Evolutionary conservation across 2,797 vertebrate species (phyloP), one percentile per base, ranked within the genome.

Genomic region (Spizella passerina): DNA sequence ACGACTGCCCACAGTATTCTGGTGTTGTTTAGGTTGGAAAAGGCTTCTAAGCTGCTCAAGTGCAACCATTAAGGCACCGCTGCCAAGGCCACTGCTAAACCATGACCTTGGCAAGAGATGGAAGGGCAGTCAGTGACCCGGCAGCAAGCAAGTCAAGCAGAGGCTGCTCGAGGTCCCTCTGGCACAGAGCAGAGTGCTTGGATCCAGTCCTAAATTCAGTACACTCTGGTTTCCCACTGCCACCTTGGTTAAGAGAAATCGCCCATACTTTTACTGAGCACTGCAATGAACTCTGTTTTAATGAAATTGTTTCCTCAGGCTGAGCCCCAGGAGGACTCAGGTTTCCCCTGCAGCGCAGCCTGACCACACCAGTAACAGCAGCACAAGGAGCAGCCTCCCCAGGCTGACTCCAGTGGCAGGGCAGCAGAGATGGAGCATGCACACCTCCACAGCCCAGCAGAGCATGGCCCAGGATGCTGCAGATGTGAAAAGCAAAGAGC

Each of bases 1-100:
- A 3, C 0, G 19, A 24, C 49, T 12, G 22, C 39, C 21, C 56
- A 15, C 0, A 11, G 24, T 7, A 21, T 30, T 10, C 17, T 44
- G 56, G 11, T 5, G 3, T 8, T n/a, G 16, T 4, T 76, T 9
- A 12, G 29, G 18, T 7, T 34, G 44, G 50, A 70, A 64, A 57
- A 46, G 32, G 38, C 21, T 27, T 60, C 53, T 10, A 4, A 60
- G 17, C 71, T 50, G n/a, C 63, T 70, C 36, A 24, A 18, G n/a
- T 12, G 23, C 38, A 70, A 6, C 29, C 65, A 34, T 6, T 10
- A 26, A 17, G 8, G 52, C 44, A 34, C 18, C 6, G 2, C 29
- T 52, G 20, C 64, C 63, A 70, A 50, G 32, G 43, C 43, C 44
- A 26, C 43, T 5, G 4, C 71, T 30, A 24, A 57, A 26, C 21